Evolutionary conservation across 2,113 vertebrate species (phyloP).

Genomic region (Lucifuga dentata): DNA sequence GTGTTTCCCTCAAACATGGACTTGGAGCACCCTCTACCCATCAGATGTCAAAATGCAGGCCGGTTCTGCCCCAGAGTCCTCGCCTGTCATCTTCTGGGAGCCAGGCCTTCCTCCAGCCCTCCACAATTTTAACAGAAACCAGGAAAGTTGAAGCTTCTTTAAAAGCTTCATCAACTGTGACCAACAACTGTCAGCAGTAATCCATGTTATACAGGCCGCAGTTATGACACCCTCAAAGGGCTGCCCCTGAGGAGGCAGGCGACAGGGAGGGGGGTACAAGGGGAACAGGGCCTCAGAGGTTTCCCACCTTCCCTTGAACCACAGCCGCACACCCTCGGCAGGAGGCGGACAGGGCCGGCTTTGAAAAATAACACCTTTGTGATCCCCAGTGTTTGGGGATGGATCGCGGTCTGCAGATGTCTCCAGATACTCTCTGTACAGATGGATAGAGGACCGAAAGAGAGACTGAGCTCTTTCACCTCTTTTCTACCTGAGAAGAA

Average conservation of each 20-base stretch:
- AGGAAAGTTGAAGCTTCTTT: slow-evolving; percentile 88
- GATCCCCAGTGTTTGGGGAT: slow-evolving; percentile 95
- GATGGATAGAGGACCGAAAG: slow-evolving; percentile 11
- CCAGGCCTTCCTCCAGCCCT: slow-evolving; percentile 70
- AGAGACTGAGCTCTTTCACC: slow-evolving; percentile 11
- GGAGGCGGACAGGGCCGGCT: slow-evolving; percentile 91
- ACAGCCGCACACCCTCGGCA: slow-evolving; percentile 89
- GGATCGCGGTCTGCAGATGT: slow-evolving; percentile 96
- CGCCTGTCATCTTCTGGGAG: slow-evolving; percentile 63
- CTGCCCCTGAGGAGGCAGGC: slow-evolving; percentile 88
- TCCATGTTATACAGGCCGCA: slow-evolving; percentile 94
- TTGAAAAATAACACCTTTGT: slow-evolving; percentile 99
- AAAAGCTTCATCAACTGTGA: slow-evolving; percentile 93
- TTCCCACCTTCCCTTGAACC: slow-evolving; percentile 96
- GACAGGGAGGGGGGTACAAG: slow-evolving; percentile 85
- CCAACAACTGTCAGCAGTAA: slow-evolving; percentile 92
- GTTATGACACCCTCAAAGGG: slow-evolving; percentile 94
- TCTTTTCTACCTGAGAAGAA: neutral
- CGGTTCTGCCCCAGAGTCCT: slow-evolving; percentile 32
- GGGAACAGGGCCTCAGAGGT: slow-evolving; percentile 93
- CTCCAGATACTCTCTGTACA: slow-evolving; percentile 86
- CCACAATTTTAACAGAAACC: slow-evolving; percentile 87
- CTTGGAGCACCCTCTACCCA: slow-evolving; percentile 94
- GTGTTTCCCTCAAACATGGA: slow-evolving; percentile 73
- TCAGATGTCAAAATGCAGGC: slow-evolving; percentile 83